phyloP scores from a whole-genome alignment of 2,113 vertebrate species.

The Channa maculata region DNA sequence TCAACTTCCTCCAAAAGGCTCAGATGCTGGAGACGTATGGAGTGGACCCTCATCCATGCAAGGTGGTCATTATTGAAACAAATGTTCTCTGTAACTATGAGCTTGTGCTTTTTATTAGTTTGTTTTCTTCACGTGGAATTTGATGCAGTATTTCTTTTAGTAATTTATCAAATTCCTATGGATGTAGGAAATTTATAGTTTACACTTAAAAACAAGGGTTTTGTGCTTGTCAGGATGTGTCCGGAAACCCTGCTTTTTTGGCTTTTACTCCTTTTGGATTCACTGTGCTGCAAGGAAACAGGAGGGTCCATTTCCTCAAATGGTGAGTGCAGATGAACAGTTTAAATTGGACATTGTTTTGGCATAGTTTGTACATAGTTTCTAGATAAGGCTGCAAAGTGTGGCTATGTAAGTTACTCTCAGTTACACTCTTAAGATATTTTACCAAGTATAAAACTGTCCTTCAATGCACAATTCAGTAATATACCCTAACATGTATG shows the following conservation, averaged over 20 bases:
- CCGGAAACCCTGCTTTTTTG: constrained; percentile 94
- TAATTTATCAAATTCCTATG: not conserved
- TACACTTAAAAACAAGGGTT: not conserved
- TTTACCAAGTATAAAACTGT: not conserved
- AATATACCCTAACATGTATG: too few species aligned
- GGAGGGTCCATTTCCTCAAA: constrained; percentile 95
- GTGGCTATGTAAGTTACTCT: too few species aligned
- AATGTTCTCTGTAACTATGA: not conserved
- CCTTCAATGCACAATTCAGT: not conserved
- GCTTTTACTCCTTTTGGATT: constrained; percentile 99
- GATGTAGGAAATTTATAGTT: too few species aligned
- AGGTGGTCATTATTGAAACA: constrained; percentile 80
- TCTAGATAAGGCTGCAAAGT: not conserved
- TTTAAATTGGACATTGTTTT: not conserved
- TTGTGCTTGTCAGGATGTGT: constrained; percentile 89
- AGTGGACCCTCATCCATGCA: constrained; percentile 97
- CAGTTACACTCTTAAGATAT: not conserved
- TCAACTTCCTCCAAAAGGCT: constrained; percentile 96
- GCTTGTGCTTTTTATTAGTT: not conserved
- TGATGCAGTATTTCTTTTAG: not conserved
- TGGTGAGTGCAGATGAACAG: constrained; percentile 85
- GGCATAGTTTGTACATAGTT: not conserved
- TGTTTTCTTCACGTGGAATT: not conserved
- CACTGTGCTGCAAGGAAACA: constrained; percentile 96
- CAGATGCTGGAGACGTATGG: constrained; percentile 97